Evolutionary conservation across 2,888 invertebrate genomes (phyloP), one percentile per base, ranked within the genome.

Genomic region (Polydrusus cervinus): DNA sequence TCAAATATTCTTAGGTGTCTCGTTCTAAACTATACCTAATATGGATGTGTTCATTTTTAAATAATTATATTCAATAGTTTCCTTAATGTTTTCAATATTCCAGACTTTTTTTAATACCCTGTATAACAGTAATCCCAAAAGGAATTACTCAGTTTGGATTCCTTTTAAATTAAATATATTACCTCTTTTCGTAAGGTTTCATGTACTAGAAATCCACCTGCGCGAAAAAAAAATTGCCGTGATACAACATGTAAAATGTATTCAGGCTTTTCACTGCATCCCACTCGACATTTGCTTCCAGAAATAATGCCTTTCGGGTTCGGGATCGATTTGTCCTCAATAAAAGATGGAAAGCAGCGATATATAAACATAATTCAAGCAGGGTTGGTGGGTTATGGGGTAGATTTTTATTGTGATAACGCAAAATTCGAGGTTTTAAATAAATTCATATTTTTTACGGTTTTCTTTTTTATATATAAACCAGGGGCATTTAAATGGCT

Each of bases 391-490:
- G 53, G 53, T n/a, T 53, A 25, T 30, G 25, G 53, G 53, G 53
- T 53, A 53, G 53, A 53, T 53, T 53, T 53, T 53, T 53, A 53
- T 53, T 53, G 30, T 53, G 53, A 53, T 53, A 53, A 53, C 10
- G 30, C 20, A 53, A 53, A 53, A 53, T n/a, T 53, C 8, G 30
- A 25, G 53, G 30, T 25, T 25, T 53, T n/a, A 25, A 53, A 53
- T 25, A 53, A 53, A 53, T 25, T 25, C 53, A 20, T 53, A 20
- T 53, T 53, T 11, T 53, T 30, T 53, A 25, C 16, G 13, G 8
- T 30, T 16, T 53, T 30, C 20, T n/a, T 30, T 53, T 53, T 30
- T n/a, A 53, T 53, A 30, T 30, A 6, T 3, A 53, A 53, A 53
- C 30, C 5, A 53, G 13, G 30, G 10, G 5, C 30, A 30, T 16